Conservation (phyloP, 2,888 invertebrate genomes). For the Drosophila maculinotata region DNA sequence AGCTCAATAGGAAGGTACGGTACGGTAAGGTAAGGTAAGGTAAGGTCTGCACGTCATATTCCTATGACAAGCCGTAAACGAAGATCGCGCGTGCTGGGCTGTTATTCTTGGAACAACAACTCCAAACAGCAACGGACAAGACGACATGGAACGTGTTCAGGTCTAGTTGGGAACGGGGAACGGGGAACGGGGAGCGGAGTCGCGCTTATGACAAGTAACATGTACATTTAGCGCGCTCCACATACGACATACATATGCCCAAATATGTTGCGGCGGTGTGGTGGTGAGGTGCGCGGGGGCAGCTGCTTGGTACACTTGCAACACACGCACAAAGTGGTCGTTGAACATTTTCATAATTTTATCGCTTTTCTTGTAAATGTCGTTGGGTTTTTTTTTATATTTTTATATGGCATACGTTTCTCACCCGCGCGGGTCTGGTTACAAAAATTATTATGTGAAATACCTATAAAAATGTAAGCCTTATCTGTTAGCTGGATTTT, state of each 20-base stretch:
- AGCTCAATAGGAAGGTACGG: too few species aligned
- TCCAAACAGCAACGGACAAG: slow-evolving; percentile 50
- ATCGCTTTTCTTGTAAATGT: slow-evolving; percentile 78
- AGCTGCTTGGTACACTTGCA: too few species aligned
- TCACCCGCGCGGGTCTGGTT: slow-evolving; percentile 48
- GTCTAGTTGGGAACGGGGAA: slow-evolving; percentile 28
- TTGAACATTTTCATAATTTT: slow-evolving; percentile 78
- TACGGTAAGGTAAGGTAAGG: too few species aligned
- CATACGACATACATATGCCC: slow-evolving; percentile 52
- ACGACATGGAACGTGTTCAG: slow-evolving; percentile 67
- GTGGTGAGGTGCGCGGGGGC: slow-evolving; percentile 7
- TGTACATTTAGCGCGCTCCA: slow-evolving; percentile 71
- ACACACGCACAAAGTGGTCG: slow-evolving; percentile 43
- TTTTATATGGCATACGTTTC: slow-evolving; percentile 62
- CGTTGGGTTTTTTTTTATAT: slow-evolving; percentile 26
- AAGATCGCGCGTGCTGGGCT: slow-evolving; percentile 68
- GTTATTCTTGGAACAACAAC: slow-evolving; percentile 71
- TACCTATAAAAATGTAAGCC: slow-evolving; percentile 66
- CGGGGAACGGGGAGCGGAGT: slow-evolving; percentile 30
- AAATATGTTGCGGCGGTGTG: slow-evolving; percentile 30
- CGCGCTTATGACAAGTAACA: slow-evolving; percentile 69
- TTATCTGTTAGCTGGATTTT: slow-evolving; percentile 52
- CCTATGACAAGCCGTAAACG: slow-evolving; percentile 28
- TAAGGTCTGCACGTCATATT: slow-evolving; percentile 54
- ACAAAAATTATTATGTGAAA: slow-evolving; percentile 73